These are phyloP conservation scores for Podarcis lilfordi DNA, from an alignment of 2,797 vertebrate genomes.

Conservation along the genomic window DNA sequence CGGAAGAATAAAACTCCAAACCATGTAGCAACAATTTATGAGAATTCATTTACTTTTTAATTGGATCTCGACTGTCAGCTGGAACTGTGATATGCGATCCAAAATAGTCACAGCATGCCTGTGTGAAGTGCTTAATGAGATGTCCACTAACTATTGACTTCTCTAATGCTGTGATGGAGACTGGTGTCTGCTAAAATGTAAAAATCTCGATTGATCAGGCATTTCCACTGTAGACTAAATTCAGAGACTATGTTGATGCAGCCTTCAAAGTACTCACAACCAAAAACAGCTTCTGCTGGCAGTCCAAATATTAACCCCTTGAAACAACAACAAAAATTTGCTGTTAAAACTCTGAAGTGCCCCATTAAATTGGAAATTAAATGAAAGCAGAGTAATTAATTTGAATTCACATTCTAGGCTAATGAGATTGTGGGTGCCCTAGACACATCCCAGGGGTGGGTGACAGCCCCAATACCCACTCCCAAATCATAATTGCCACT, in stretches of 20 bases:
- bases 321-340: neutral
- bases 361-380: neutral
- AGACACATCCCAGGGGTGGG: neutral
- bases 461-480: neutral
- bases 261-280: conserved; percentile 50
- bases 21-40: conserved; percentile 60
- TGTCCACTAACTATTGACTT: conserved; percentile 70
- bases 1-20: conserved; percentile 53
- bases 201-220: conserved; percentile 57
- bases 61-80: conserved; percentile 67
- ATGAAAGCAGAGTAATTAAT: neutral
- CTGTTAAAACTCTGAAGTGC: neutral
- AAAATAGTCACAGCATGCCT: conserved; percentile 72
- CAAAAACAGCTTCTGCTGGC: conserved; percentile 59
- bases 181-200: conserved; percentile 57
- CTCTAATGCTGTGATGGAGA: conserved; percentile 62
- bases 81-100: conserved; percentile 66
- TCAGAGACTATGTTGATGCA: conserved; percentile 62
- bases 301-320: conserved; percentile 49
- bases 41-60: conserved; percentile 73
- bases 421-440: neutral
- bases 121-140: conserved; percentile 76
- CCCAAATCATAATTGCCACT: neutral
- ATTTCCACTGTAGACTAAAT: conserved; percentile 64
- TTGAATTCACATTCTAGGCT: neutral